Evolutionary conservation across 2,797 vertebrate genomes (phyloP).

Genomic region (Rhodeus uyekii): DNA sequence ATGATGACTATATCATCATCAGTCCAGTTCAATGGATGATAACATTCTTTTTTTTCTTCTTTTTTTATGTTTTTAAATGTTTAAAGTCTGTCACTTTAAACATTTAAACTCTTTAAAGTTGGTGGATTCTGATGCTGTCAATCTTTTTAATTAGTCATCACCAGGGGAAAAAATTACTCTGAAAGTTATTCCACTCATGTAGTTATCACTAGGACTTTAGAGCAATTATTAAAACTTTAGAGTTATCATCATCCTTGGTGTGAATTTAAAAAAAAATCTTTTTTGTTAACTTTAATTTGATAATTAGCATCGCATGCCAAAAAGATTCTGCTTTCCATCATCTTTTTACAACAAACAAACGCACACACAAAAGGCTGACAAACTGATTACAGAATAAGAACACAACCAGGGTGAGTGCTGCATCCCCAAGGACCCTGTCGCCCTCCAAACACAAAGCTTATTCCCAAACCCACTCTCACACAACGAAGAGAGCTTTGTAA

Average conservation of each 20-base stretch:
- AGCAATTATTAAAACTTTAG: neutral
- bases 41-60: too few species aligned
- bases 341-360: slow-evolving; percentile 10
- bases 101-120: neutral
- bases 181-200: neutral
- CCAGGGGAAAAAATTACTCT: neutral
- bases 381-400: slow-evolving; percentile 61
- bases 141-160: neutral
- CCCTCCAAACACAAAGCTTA: slow-evolving; percentile 56
- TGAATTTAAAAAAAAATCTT: neutral
- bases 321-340: neutral
- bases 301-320: slow-evolving; percentile 26
- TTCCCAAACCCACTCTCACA: slow-evolving; percentile 55
- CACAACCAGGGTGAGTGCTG: slow-evolving; percentile 38
- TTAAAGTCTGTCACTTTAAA: neutral
- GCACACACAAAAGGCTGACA: slow-evolving; percentile 41
- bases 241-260: neutral
- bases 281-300: neutral
- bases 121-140: neutral
- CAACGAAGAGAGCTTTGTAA: slow-evolving; percentile 63
- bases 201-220: neutral
- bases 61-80: too few species aligned
- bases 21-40: neutral
- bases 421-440: slow-evolving; percentile 46
- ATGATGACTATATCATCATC: neutral